Conservation (phyloP, 2,113 vertebrate genomes). For the Salvator merianae region DNA sequence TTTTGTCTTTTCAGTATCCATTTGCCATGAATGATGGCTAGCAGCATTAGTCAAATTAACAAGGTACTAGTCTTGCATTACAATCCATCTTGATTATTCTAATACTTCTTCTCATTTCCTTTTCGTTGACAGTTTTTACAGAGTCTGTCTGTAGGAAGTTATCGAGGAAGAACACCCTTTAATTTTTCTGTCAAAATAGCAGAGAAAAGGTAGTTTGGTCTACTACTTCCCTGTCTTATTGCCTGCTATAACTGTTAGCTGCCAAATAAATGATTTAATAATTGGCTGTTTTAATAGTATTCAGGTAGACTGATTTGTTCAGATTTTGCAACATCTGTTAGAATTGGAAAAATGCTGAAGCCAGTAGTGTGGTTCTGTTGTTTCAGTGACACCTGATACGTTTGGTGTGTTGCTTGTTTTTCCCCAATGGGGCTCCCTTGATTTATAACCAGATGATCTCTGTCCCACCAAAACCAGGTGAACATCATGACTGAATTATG, state of each 20-base stretch:
- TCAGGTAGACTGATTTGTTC: not conserved
- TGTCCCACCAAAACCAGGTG: not conserved
- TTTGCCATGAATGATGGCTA: not conserved
- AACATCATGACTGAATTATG: not conserved
- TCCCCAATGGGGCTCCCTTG: too few relatives aligned
- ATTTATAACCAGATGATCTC: not conserved
- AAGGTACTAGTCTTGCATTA: not conserved
- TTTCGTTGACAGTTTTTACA: not conserved
- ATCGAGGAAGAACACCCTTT: not conserved
- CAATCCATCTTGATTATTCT: not conserved
- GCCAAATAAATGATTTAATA: not conserved
- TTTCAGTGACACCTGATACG: not conserved
- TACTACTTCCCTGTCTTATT: not conserved
- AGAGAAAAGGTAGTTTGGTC: not conserved
- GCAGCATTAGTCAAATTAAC: not conserved
- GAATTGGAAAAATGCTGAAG: not conserved
- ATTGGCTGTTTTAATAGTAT: not conserved
- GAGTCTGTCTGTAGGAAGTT: too few relatives aligned
- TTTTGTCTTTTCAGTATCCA: not conserved
- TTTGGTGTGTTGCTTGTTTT: not conserved
- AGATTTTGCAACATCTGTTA: not conserved
- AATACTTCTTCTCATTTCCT: not conserved
- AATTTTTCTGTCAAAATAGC: not conserved
- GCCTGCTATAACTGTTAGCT: not conserved
- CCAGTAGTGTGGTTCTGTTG: not conserved